Evolutionary conservation across 2,888 invertebrate genomes (phyloP).

Genomic region (Drosophila conformis): DNA sequence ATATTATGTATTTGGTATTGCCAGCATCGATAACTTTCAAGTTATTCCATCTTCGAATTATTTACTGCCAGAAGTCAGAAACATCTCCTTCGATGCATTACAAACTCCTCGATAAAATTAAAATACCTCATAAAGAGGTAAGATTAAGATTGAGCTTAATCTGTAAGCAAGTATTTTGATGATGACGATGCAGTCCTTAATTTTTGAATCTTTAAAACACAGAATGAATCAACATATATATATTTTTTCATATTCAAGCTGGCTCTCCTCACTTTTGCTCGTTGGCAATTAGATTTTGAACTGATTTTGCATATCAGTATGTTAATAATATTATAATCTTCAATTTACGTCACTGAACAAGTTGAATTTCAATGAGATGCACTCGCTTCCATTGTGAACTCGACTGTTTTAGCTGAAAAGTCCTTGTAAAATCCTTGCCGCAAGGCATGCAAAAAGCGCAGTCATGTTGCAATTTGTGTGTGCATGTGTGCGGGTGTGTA

Average conservation of each 20-base stretch:
- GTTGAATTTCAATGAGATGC: background rate
- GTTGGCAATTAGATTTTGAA: background rate
- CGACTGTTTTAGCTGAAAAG: conserved; percentile 12
- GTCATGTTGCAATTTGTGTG: conserved; percentile 23
- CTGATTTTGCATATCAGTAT: background rate
- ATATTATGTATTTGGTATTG: conserved; percentile 64
- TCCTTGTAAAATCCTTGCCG: conserved; percentile 38
- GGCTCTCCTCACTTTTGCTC: background rate
- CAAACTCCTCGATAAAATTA: background rate
- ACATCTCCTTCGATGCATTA: too few relatives aligned
- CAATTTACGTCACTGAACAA: background rate
- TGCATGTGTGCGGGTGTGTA: conserved; percentile 11
- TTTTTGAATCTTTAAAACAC: background rate
- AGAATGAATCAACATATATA: background rate
- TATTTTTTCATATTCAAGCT: background rate
- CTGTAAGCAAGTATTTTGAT: background rate
- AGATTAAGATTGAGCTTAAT: too few relatives aligned
- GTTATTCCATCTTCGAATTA: background rate
- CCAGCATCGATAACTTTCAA: conserved; percentile 35
- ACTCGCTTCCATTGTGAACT: background rate
- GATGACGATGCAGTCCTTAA: background rate
- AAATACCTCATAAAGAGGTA: background rate
- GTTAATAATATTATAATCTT: background rate
- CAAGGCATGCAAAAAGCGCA: conserved; percentile 47
- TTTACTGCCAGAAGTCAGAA: background rate